Base-by-base conservation (phyloP, 2,113 vertebrate genomes). In the Tor tambroides region DNA sequence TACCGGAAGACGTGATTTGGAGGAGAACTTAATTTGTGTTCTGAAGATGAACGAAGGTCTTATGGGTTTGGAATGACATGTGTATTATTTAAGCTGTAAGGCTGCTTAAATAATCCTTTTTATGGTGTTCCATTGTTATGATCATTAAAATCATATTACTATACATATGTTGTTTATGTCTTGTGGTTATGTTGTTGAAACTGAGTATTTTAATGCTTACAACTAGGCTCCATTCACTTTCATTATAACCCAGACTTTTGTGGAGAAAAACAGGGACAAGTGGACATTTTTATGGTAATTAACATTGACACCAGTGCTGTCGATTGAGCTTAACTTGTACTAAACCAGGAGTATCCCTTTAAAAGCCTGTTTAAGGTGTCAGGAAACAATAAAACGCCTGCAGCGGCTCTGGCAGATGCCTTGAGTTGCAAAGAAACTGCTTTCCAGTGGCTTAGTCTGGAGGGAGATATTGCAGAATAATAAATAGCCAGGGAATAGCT, bases 361-460 rank as follows among this genome's bases (percentile, higher is more conserved):
- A 63, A 78, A 83, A 75, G 32, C 46, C 63, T 54, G 21, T 51
- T 79, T 69, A 74, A 86, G 28, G 41, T 35, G 46, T 65, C 23
- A n/a, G 30, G 43, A 85, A 81, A 38, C 61, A 32, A 76, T 80
- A 49, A 81, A 80, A 83, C 6, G 5, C 78, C 61, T 81, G n/a
- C 63, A 17, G 51, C 35, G 15, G 14, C 59, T 78, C 35, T 61
- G 81, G 80, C 61, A 88, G 81, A 84, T 79, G n/a, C 54, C 67
- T 49, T 59, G 10, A 35, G 69, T 54, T 65, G 69, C 76, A 84
- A 81, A 87, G 63, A 80, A 84, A 41, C 51, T 75, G 61, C 63
- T 85, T 88, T 87, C 67, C 30, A 69, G 61, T 79, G 80, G 41
- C 75, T 78, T 76, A 83, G 80, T 87, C 85, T 85, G 28, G 26